phyloP scores from a whole-genome alignment of 2,888 invertebrate genomes.

The Macroteleia sp. region DNA sequence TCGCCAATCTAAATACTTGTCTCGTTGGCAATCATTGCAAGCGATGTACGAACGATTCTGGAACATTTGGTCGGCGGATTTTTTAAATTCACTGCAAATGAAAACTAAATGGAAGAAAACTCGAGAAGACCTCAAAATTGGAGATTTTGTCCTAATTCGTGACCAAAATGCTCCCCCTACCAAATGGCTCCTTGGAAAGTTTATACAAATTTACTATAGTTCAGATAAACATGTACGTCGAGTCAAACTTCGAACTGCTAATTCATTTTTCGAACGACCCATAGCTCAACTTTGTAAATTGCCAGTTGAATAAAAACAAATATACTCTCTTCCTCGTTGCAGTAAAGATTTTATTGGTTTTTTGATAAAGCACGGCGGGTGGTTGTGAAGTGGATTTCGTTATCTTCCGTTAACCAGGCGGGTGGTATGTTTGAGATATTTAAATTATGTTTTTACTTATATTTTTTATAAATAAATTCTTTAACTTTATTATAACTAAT shows the following conservation, averaged over 20 bases:
- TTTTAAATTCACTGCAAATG: background rate
- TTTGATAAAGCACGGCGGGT: no score
- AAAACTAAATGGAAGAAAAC: background rate
- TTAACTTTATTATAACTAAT: no score
- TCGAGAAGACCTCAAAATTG: background rate
- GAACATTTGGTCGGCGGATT: conserved; percentile 66
- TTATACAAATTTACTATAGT: background rate
- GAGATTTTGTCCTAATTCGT: background rate
- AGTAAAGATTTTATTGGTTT: background rate
- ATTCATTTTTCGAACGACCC: background rate
- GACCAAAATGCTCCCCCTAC: background rate
- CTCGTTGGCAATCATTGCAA: conserved; percentile 63
- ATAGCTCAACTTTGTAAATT: background rate
- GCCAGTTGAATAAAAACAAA: background rate
- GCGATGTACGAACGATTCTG: conserved; percentile 64
- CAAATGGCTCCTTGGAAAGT: background rate
- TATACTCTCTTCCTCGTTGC: background rate
- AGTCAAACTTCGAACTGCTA: background rate
- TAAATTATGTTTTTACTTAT: no score
- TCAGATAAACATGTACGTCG: background rate
- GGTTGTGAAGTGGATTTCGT: background rate
- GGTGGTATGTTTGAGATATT: background rate
- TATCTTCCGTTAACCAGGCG: background rate
- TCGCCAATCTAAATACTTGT: conserved; percentile 26
- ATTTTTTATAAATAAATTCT: no score